These are phyloP conservation scores for Apteryx mantelli DNA, from an alignment of 2,113 vertebrate genomes.

Conservation along the genomic window DNA sequence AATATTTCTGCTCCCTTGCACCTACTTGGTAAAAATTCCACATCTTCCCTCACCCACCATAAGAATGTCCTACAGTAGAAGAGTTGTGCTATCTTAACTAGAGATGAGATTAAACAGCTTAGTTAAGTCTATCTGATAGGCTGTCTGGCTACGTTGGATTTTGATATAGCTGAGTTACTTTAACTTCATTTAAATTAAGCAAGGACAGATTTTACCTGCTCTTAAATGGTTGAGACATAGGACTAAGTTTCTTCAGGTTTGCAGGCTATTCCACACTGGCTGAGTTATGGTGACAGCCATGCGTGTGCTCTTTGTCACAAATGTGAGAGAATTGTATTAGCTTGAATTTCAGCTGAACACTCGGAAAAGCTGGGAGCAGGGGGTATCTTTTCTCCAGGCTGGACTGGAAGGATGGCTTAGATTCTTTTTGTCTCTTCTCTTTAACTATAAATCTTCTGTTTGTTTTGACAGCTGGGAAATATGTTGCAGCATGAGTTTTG, in stretches of 20 bases:
- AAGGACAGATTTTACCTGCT: not conserved
- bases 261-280: rapidly evolving
- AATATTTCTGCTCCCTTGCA: not conserved
- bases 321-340: not conserved
- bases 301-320: not conserved
- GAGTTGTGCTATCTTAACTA: not conserved
- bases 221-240: not conserved
- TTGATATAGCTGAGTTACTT: not conserved
- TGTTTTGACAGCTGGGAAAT: not conserved
- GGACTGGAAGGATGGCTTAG: not conserved
- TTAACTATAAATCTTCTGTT: not conserved
- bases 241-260: not conserved
- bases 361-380: not conserved
- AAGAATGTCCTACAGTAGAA: not conserved
- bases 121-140: not conserved
- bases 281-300: not conserved
- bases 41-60: not conserved
- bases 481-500: not conserved
- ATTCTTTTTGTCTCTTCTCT: not conserved
- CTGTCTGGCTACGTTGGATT: not conserved
- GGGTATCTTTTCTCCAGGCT: not conserved
- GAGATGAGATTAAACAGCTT: not conserved
- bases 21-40: not conserved
- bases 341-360: not conserved
- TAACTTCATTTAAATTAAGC: not conserved